These are phyloP conservation scores for Trachelus tabidus DNA, from an alignment of 2,888 invertebrate genomes.

Conservation along the genomic window DNA sequence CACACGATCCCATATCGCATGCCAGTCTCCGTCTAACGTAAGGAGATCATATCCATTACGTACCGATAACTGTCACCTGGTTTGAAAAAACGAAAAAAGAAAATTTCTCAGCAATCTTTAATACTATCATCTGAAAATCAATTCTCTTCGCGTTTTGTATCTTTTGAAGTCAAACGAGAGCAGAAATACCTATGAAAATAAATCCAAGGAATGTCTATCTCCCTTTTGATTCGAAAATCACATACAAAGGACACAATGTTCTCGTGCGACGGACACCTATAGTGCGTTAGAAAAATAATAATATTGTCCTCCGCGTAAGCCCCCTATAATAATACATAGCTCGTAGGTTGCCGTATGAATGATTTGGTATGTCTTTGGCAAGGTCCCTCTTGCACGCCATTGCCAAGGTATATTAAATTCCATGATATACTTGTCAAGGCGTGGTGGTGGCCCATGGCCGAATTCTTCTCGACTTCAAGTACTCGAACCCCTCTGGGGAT, in stretches of 20 bases:
- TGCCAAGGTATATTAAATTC: constrained; percentile 52
- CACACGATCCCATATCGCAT: background rate
- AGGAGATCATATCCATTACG: background rate
- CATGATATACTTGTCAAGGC: constrained; percentile 60
- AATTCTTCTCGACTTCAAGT: constrained; percentile 3
- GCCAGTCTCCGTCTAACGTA: no score
- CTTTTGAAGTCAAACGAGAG: background rate
- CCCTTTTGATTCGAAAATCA: background rate
- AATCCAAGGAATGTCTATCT: background rate
- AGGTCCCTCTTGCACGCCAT: constrained; percentile 14
- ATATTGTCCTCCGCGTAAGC: background rate
- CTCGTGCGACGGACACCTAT: background rate
- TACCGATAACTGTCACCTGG: background rate
- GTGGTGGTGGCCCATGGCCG: constrained; percentile 33
- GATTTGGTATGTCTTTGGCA: background rate
- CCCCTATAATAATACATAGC: background rate
- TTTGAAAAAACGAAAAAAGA: background rate
- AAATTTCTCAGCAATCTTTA: background rate
- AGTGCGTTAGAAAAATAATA: background rate
- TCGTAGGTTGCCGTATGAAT: background rate
- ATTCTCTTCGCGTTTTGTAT: background rate
- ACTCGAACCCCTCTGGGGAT: constrained; percentile 48
- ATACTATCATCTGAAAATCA: background rate
- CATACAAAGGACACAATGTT: background rate
- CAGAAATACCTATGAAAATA: background rate